Evolutionary conservation across 2,797 vertebrate genomes (phyloP), one percentile per base, ranked within the genome.

Genomic region (Karalla daura): DNA sequence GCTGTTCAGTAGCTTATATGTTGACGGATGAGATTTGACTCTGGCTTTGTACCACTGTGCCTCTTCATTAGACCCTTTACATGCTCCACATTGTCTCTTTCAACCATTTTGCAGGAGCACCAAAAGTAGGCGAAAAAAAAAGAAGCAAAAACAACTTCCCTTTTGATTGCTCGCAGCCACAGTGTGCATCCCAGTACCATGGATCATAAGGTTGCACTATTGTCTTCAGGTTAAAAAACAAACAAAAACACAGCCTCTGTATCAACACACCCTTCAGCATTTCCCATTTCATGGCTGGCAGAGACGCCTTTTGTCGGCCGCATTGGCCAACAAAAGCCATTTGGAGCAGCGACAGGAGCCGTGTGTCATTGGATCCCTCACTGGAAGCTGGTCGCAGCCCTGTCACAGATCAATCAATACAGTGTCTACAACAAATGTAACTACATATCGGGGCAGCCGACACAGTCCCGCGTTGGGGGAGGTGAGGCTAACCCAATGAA

Each of bases 391-490:
- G 53, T 80, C 35, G 35, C 71, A 23, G 82, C 84, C 63, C 56
- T 63, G 75, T 88, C 67, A 67, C 79, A 80, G 84, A 89, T 90
- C 86, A 85, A 83, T 92, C 88, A 75, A 84, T 88, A 63, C 53
- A 47, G 43, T 47, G 77, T 84, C 83, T 77, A 64, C 73, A 74
- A 79, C 84, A 85, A 81, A 78, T 86, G 82, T 78, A 80, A 54
- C 81, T 64, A 76, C 84, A 76, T 35, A 40, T 63, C 65, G 67
- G n/a, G 39, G 61, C 56, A 28, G 33, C 53, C 53, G 25, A 68
- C 21, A 5, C 45, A 27, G 27, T 8, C n/a, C n/a, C n/a, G 44
- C 20, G 59, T 5, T 55, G 74, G 83, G 78, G 81, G 80, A 64
- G 78, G 81, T 27, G 55, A 75, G 62, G 47, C 59, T 75, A 59